Evolutionary conservation across 2,113 vertebrate species (phyloP), one percentile per base, ranked within the genome.

Genomic region (Loxodonta africana): DNA sequence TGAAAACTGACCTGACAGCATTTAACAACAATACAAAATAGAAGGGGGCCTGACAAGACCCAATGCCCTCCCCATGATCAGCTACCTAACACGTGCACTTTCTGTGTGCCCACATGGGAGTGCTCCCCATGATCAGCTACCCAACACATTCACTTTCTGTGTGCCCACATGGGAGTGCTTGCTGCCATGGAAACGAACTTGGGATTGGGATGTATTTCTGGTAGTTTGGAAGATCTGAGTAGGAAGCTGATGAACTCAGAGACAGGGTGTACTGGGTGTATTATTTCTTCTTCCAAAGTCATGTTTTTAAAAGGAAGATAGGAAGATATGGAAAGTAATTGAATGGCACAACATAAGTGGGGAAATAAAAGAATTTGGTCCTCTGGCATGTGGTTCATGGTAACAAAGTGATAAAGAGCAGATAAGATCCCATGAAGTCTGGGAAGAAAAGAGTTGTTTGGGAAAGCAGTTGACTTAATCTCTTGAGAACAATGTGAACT

Each of bases 291-390:
- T 73, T 92, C 26, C 28, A 73, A 95, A 85, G 23, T n/a, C 15
- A 33, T 83, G 57, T 48, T 7, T 51, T 88, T 87, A 48, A 74
- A 67, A 78, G 21, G 9, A 91, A 95, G 15, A n/a, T 67, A n/a
- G 63, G 53, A 77, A 94, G 37, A 73, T 30, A 73, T 1, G 10
- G 46, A 33, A 85, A 73, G 41, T 83, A 92, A 86, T 62, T 53
- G 30, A 20, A 90, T 69, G 48, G 62, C 23, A 81, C 30, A 46
- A 41, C 41, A 11, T 44, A 85, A 48, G 1, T 81, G 23, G 26
- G 21, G 83, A 96, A 89, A 96, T 63, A 63, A 96, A 76, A 28
- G 11, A 69, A 83, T 63, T 86, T 87, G 21, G 51, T 51, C 14
- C 12, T 57, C 37, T n/a, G 26, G 21, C 67, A 1, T 62, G 57